Base-by-base conservation (phyloP, 2,797 vertebrate genomes). In the Coilia nasus region DNA sequence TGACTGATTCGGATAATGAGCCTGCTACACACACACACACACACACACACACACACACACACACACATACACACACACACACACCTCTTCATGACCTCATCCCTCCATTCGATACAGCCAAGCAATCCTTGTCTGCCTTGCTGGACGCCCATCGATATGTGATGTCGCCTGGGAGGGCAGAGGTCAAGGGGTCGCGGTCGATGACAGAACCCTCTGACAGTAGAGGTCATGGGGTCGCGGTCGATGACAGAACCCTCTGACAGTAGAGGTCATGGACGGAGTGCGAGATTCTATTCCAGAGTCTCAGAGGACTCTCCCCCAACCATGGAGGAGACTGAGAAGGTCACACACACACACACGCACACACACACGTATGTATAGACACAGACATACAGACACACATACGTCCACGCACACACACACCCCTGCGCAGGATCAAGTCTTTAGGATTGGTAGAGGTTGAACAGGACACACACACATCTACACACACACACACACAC, bases 41-140 rank as follows among this genome's bases (percentile, higher is more conserved):
- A 67, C 62, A 67, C 9, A 67, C 25, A 67, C 62, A 64, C 62
- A 64, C 62, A 64, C 62, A 64, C 62, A 64, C 62, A 28, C 62
- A 64, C 62, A 28, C 23, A 28, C 62, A 28, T n/a, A 64, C 23
- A 31, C 25, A 67, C 62, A 31, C 62, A 67, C 62, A 67, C 62
- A 67, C 25, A 31, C 10, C 62, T 28, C 62, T 23, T 11, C n/a
- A 25, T 19, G 14, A 41, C 67, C 67, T 75, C 15, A 35, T 71
- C 31, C 31, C 31, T 31, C 31, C 31, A 35, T 75, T 75, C 67
- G 31, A 75, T 35, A 75, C 67, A 4, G 31, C 6, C 12, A 15
- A 35, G 28, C 3, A 28, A 3, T 14, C 2, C 28, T 12, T 75
- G 67, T 75, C 28, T 75, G 28, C 67, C 35, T 15, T 41, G 31